Percentiles rank a stretch among this genome's conserved stretches.
These are phyloP conservation scores for Delichon dasypus DNA, from an alignment of 2,797 vertebrate genomes.

Conservation along the genomic window DNA sequence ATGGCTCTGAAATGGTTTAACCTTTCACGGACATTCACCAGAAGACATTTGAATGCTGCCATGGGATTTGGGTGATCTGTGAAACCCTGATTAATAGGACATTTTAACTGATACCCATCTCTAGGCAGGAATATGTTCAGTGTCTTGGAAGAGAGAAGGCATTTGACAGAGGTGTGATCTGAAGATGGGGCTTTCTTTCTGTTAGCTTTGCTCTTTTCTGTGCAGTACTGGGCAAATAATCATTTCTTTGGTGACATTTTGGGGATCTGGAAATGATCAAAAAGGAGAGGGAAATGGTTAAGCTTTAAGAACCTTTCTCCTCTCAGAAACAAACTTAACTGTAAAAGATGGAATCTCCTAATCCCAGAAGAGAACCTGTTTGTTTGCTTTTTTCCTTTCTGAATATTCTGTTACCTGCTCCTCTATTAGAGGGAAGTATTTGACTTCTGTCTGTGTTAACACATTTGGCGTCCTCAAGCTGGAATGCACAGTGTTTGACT, in stretches of 20 bases:
- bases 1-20: neutral
- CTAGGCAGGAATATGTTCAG: neutral
- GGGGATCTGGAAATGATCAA: neutral
- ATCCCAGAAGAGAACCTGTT: neutral
- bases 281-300: constrained; percentile 3
- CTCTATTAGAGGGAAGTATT: neutral
- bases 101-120: constrained; percentile 20
- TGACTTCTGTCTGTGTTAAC: constrained; percentile 10
- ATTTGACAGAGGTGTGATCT: neutral
- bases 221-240: constrained; percentile 1
- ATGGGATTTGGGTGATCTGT: neutral
- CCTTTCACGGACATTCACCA: neutral
- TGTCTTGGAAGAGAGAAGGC: neutral
- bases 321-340: neutral
- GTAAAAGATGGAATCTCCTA: neutral
- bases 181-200: neutral
- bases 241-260: constrained; percentile 12
- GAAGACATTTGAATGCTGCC: neutral
- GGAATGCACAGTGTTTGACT: neutral
- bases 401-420: constrained; percentile 12
- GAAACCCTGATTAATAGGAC: neutral
- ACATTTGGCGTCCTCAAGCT: neutral
- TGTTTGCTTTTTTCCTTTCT: neutral
- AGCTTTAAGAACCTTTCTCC: neutral
- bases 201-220: constrained; percentile 9